Evolutionary conservation across 2,113 vertebrate species (phyloP).

Genomic region (Macheiramphus alcinus): DNA sequence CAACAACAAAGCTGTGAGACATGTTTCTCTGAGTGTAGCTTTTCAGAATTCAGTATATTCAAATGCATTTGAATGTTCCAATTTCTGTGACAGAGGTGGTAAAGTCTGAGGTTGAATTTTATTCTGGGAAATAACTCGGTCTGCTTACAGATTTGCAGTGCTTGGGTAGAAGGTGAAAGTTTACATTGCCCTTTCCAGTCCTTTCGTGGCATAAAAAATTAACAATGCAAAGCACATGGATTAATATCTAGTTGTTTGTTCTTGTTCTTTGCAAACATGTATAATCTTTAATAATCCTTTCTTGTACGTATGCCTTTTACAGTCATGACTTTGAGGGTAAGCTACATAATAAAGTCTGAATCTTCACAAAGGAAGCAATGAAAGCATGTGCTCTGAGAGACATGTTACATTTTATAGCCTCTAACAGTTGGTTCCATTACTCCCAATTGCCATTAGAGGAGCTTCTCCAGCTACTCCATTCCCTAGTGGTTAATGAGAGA

Average conservation of each 20-base stretch:
- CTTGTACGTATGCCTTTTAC: constrained; percentile 31
- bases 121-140: neutral
- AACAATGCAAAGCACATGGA: constrained; percentile 5
- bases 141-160: neutral
- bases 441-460: constrained; percentile 38
- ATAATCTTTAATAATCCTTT: constrained; percentile 59
- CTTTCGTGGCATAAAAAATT: constrained; percentile 44
- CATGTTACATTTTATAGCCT: constrained; percentile 49
- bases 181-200: constrained; percentile 42
- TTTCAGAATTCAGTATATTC: constrained; percentile 18
- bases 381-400: neutral
- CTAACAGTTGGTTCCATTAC: constrained; percentile 63
- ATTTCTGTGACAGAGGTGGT: neutral
- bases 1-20: neutral
- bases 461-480: constrained; percentile 32
- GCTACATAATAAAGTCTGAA: constrained; percentile 27
- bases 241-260: constrained; percentile 61
- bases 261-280: constrained; percentile 47
- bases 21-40: neutral
- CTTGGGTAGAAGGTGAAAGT: constrained; percentile 31
- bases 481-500: constrained; percentile 58
- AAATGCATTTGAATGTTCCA: neutral
- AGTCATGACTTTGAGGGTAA: constrained; percentile 36
- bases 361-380: constrained; percentile 32
- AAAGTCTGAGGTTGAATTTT: neutral